Evolutionary conservation across 2,113 vertebrate species (phyloP), one percentile per base, ranked within the genome.

Genomic region (Cygnus buccinator): DNA sequence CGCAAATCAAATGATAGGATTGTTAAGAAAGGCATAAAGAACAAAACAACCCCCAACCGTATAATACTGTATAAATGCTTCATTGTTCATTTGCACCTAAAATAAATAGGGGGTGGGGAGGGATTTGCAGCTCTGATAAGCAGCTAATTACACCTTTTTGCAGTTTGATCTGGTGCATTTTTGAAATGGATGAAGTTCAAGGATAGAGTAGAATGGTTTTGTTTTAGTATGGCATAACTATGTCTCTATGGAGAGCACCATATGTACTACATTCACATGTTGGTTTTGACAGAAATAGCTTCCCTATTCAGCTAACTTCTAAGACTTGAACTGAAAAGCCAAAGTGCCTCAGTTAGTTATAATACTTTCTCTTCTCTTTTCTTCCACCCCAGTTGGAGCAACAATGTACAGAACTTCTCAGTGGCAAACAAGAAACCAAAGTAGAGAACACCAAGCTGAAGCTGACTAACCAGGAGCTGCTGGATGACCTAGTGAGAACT

Each of bases 361-460:
- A 67, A 37, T 26, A 21, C 11, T 92, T 75, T 44, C 44, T 80
- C 17, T 75, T 81, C 43, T 55, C 23, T 73, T 88, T 31, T 52
- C 17, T 85, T 75, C 71, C 44, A 48, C 31, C 9, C 18, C 78
- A 99, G 99, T 93, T 99, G 94, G 99, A 99, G 95, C 94, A 96
- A 48, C 98, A 99, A 74, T 99, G 98, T 59, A 75, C 58, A 10
- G 98, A 99, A 48, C 98, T 99, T 89, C 98, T 97, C 77, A 98
- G 96, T 6, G 98, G 99, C 92, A 98, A 98, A 95, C 98, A 98
- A 44, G 98, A 99, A 95, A 99, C 98, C 89, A 98, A 97, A 75
- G 97, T 97, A 39, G 98, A 99, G 97, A 99, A 99, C 31, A 96
- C 98, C 57, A 99, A 98, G 93, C 98, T 99, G 86, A 99, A 98